A percentile compares a stretch with the other conserved stretches of the same genome.
Evolutionary conservation across 2,113 vertebrate species (phyloP).

Genomic region (Phocoena phocoena): DNA sequence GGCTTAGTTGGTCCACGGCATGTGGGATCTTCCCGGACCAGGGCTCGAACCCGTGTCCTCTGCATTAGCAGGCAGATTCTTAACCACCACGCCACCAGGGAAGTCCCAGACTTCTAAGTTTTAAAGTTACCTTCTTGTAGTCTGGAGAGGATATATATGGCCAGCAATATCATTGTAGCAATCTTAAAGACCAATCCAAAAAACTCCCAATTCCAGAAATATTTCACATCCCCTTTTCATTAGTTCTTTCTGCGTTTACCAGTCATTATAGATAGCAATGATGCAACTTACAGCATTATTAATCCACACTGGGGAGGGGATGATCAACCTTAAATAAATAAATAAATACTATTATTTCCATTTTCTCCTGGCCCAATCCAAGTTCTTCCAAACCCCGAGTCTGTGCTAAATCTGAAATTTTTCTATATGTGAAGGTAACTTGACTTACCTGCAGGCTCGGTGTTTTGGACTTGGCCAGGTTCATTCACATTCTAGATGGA

Average conservation of each 20-base stretch:
- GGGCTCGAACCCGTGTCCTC: too few relatives aligned
- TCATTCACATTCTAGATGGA: not conserved
- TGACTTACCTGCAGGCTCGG: not conserved
- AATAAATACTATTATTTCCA: not conserved
- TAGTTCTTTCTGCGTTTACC: not conserved
- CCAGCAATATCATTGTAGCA: not conserved
- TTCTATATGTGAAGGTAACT: not conserved
- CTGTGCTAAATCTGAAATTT: constrained; percentile 15
- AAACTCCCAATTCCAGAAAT: not conserved
- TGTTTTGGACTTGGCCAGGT: not conserved
- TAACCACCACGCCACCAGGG: too few relatives aligned
- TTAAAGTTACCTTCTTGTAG: not conserved
- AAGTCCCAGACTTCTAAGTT: not conserved
- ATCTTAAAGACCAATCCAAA: not conserved
- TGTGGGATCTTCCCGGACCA: too few relatives aligned
- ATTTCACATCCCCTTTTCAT: not conserved
- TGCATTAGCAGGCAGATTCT: too few relatives aligned
- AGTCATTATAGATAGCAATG: not conserved
- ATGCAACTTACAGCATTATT: not conserved
- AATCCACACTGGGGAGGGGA: not conserved
- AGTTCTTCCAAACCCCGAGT: not conserved
- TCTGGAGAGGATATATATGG: not conserved
- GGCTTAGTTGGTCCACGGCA: too few relatives aligned
- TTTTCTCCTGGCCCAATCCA: not conserved
- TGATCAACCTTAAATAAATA: not conserved